Evolutionary conservation across 2,113 vertebrate genomes (phyloP).

Genomic region (Corythaixoides concolor): DNA sequence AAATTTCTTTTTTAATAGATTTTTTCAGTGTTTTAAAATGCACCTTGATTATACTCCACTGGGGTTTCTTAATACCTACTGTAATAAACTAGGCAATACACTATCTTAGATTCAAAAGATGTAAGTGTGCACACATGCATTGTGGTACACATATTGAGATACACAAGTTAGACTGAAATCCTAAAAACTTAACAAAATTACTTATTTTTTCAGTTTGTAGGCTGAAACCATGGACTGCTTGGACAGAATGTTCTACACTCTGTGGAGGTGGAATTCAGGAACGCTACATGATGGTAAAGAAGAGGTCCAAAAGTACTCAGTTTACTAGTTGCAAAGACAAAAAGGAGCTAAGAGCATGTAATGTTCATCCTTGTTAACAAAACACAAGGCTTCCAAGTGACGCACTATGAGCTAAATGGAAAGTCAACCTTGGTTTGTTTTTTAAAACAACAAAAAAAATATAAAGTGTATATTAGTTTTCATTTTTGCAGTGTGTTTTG

Average conservation of each 20-base stretch:
- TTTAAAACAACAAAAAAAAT: conserved; percentile 57
- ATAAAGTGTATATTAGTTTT: conserved; percentile 76
- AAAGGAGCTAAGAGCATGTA: conserved; percentile 96
- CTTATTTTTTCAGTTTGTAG: conserved; percentile 81
- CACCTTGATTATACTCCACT: neutral
- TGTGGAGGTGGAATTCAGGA: conserved; percentile 97
- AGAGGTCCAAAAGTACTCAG: conserved; percentile 90
- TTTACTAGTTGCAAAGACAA: conserved; percentile 97
- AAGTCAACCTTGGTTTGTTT: conserved; percentile 77
- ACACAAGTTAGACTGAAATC: neutral
- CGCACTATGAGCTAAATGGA: conserved; percentile 76
- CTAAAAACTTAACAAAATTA: neutral
- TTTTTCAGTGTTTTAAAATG: neutral
- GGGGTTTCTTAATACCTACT: neutral
- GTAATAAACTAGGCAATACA: neutral
- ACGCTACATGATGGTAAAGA: conserved; percentile 94
- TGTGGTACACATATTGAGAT: neutral
- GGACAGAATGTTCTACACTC: conserved; percentile 92
- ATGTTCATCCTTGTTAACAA: conserved; percentile 93
- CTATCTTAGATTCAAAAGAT: neutral
- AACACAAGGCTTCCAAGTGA: conserved; percentile 57
- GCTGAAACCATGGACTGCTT: conserved; percentile 94
- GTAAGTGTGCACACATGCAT: neutral
- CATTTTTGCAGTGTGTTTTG: conserved; percentile 76
- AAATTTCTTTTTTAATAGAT: neutral